A percentile compares a stretch with the other conserved stretches of the same genome.
Evolutionary conservation across 2,888 invertebrate genomes (phyloP).

Genomic region (Eupeodes luniger): DNA sequence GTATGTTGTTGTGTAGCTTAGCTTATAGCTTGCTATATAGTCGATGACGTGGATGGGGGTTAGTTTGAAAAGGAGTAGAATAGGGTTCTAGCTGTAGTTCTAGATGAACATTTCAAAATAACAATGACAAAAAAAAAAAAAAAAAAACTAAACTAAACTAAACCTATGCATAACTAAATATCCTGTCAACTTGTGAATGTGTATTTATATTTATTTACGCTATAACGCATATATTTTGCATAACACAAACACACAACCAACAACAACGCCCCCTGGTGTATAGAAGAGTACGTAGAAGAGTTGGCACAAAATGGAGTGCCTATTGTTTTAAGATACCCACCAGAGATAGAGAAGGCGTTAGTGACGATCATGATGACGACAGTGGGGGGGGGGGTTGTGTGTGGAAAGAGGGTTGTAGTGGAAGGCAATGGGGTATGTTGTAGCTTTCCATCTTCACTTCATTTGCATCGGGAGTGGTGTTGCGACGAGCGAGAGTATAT

Average conservation of each 20-base stretch:
- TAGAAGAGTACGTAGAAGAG: background rate
- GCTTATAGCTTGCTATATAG: no score
- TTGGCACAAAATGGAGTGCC: constrained; percentile 53
- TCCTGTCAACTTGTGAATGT: constrained; percentile 37
- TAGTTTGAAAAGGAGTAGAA: constrained; percentile 37
- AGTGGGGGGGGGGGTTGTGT: background rate
- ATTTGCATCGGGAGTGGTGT: constrained; percentile 59
- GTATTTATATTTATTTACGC: constrained; percentile 44
- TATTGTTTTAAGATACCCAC: constrained; percentile 59
- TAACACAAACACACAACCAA: constrained; percentile 7
- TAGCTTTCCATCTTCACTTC: constrained; percentile 38
- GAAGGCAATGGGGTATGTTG: background rate
- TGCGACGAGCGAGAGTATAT: background rate
- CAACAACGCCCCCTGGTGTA: background rate
- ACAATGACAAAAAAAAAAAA: background rate
- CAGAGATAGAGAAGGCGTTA: background rate
- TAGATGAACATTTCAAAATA: background rate
- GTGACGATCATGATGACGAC: no score
- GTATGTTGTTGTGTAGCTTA: no score
- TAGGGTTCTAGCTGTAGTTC: constrained; percentile 8
- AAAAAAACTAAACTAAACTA: background rate
- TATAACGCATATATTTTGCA: constrained; percentile 35
- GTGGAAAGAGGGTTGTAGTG: background rate
- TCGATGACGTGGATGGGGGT: background rate
- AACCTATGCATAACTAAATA: constrained; percentile 30